Evolutionary conservation across 2,797 vertebrate genomes (phyloP).

Genomic region (Crypturellus tataupa): DNA sequence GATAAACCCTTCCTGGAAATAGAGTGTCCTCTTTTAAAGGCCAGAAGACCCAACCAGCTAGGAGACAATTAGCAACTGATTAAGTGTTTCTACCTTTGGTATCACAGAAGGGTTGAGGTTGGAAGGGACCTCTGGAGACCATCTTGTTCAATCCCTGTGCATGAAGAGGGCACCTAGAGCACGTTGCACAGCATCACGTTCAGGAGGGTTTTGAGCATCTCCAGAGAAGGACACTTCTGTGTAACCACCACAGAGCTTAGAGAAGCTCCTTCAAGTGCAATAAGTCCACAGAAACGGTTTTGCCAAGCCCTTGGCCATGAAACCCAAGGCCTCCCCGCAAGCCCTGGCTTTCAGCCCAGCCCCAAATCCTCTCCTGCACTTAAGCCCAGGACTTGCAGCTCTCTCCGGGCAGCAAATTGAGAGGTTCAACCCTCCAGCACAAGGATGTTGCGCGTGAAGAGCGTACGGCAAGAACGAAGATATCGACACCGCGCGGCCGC

Average conservation of each 20-base stretch:
- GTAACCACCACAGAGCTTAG: background rate
- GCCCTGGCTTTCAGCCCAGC: slow-evolving; percentile 15
- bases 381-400: slow-evolving; percentile 64
- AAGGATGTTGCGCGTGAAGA: slow-evolving; percentile 88
- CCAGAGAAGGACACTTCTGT: too few relatives aligned
- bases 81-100: too few relatives aligned
- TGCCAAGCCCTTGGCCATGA: background rate
- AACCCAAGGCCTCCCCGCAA: slow-evolving; percentile 31
- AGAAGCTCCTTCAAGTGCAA: background rate
- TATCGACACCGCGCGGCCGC: slow-evolving; percentile 78
- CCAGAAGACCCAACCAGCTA: background rate
- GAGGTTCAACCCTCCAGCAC: slow-evolving; percentile 84
- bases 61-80: background rate
- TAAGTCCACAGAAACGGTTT: background rate
- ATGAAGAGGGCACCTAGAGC: too few relatives aligned
- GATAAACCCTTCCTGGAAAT: background rate
- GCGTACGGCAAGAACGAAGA: slow-evolving; percentile 82
- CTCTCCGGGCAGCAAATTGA: slow-evolving; percentile 86
- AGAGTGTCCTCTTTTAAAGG: fast-evolving
- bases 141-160: too few relatives aligned
- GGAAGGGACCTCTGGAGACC: too few relatives aligned
- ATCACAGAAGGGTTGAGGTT: too few relatives aligned
- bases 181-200: too few relatives aligned
- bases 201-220: too few relatives aligned
- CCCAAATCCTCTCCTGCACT: slow-evolving; percentile 69